Conservation (phyloP, 2,797 vertebrate species). For the Squalus acanthias region DNA sequence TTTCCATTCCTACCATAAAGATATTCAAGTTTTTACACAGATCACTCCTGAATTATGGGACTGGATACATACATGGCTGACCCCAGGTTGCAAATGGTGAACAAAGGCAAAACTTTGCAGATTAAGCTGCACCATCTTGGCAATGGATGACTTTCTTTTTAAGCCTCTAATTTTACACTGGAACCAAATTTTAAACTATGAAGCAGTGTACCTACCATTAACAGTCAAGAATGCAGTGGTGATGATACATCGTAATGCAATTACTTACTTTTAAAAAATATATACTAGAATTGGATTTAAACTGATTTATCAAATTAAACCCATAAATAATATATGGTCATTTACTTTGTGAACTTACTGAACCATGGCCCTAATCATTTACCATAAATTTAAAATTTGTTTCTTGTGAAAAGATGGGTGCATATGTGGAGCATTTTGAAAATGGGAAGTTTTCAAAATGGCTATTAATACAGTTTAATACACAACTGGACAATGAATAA, state of each 20-base stretch:
- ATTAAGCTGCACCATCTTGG: not conserved
- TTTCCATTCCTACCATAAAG: not conserved
- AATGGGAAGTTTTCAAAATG: not conserved
- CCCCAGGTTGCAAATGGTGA: not conserved
- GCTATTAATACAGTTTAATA: not conserved
- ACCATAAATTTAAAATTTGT: not conserved
- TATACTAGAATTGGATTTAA: not conserved
- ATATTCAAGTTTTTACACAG: not conserved
- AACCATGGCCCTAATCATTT: not conserved
- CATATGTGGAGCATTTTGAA: not conserved
- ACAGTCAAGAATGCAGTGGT: not conserved
- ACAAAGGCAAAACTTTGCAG: not conserved
- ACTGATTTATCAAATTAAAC: not conserved
- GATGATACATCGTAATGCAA: not conserved
- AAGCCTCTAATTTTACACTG: not conserved
- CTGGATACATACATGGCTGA: too few relatives aligned
- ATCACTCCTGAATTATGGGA: not conserved
- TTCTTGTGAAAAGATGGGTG: not conserved
- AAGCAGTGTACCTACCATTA: too few relatives aligned
- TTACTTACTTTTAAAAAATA: not conserved
- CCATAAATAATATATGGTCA: not conserved
- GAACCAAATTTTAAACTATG: not conserved
- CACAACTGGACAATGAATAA: not conserved
- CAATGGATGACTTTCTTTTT: not conserved
- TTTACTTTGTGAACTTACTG: not conserved